phyloP scores from a whole-genome alignment of 1,140 invertebrate genomes.

The Drosophila baimaii region DNA sequence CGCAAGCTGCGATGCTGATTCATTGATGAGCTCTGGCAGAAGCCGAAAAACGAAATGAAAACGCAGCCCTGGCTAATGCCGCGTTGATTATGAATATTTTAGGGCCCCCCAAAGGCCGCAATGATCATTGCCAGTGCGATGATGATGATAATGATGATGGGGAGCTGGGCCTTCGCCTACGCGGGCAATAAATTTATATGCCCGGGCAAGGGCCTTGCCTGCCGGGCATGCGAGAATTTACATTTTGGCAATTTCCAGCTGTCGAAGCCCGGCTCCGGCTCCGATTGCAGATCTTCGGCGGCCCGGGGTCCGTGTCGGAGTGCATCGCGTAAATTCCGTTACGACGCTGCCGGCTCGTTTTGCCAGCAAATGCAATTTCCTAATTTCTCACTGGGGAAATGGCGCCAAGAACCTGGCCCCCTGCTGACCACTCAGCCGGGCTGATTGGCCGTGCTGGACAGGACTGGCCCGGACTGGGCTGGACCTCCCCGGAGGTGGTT shows the following conservation, averaged over 20 bases:
- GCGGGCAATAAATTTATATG: conserved; percentile 76
- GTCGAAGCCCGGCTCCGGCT: conserved; percentile 48
- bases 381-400: conserved; percentile 83
- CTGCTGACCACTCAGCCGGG: conserved; percentile 24
- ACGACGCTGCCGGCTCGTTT: conserved; percentile 46
- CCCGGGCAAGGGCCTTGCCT: conserved; percentile 16
- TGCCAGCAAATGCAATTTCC: conserved; percentile 81
- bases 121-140: conserved; percentile 26
- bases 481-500: conserved; percentile 28
- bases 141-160: conserved; percentile 25
- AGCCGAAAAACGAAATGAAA: conserved; percentile 52
- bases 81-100: conserved; percentile 81
- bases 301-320: conserved; percentile 17
- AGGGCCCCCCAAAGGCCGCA: conserved; percentile 37
- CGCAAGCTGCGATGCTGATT: conserved; percentile 50
- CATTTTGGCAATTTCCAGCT: conserved; percentile 83
- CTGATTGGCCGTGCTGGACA: conserved; percentile 25
- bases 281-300: conserved; percentile 65
- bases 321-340: conserved; percentile 75
- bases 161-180: conserved; percentile 10
- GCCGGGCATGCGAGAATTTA: conserved; percentile 75
- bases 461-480: conserved; percentile 1
- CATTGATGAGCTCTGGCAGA: conserved; percentile 47
- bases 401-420: conserved; percentile 58
- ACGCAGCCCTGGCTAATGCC: conserved; percentile 64